phyloP scores from a whole-genome alignment of 2,888 invertebrate genomes.

The Nasonovia ribisnigri region DNA sequence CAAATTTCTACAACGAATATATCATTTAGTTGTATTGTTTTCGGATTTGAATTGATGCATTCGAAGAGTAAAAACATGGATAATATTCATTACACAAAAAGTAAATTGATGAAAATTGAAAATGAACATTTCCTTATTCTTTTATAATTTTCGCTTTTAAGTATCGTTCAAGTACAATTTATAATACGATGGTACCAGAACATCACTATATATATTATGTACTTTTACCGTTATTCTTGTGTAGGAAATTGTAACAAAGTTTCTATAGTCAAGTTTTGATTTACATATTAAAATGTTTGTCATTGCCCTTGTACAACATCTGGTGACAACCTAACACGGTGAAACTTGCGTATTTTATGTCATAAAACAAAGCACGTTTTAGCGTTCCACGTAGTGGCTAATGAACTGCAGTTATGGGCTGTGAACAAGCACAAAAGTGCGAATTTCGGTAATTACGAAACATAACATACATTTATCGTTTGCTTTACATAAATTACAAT shows the following conservation, averaged over 20 bases:
- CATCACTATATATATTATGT: background rate
- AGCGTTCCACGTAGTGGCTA: background rate
- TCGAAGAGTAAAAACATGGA: background rate
- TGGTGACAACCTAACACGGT: background rate
- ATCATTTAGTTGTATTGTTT: background rate
- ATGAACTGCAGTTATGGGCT: background rate
- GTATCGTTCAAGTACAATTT: background rate
- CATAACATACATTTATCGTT: background rate
- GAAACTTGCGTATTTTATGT: background rate
- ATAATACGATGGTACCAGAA: background rate
- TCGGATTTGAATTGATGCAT: background rate
- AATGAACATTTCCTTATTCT: background rate
- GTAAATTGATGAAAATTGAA: background rate
- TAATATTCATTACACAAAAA: background rate
- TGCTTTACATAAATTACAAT: background rate
- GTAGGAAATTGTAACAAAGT: background rate
- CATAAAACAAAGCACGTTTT: slow-evolving; percentile 10
- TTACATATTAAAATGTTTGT: slow-evolving; percentile 9
- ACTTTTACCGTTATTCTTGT: background rate
- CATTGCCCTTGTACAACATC: background rate
- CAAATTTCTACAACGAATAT: background rate
- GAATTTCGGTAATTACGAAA: slow-evolving; percentile 21
- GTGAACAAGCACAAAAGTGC: slow-evolving; percentile 36
- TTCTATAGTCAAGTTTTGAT: background rate
- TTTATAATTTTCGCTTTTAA: background rate